These are phyloP conservation scores for Hemicentrotus pulcherrimus DNA, from an alignment of 35 echinoderm and acorn worm genomes.

Conservation along the genomic window DNA sequence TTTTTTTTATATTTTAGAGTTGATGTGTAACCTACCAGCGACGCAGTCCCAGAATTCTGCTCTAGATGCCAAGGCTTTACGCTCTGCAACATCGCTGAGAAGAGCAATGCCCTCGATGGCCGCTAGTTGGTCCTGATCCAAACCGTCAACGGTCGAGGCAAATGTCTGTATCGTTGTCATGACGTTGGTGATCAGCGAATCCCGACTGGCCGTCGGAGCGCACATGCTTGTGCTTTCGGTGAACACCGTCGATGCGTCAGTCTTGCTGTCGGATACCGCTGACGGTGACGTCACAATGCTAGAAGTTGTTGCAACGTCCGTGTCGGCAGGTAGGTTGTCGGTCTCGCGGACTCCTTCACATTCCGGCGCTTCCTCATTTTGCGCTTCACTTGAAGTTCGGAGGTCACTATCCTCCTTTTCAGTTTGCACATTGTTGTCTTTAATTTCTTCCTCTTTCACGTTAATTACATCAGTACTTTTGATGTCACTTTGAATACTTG, in stretches of 20 bases:
- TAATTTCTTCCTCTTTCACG: slow-evolving; percentile 8
- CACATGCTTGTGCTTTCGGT: slow-evolving; percentile 8
- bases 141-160: slow-evolving; percentile 72
- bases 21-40: slow-evolving; percentile 1
- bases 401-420: neutral
- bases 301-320: neutral
- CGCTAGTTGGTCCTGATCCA: slow-evolving; percentile 90
- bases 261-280: neutral
- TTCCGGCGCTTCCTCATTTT: neutral
- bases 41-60: slow-evolving; percentile 46
- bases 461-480: neutral
- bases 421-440: neutral
- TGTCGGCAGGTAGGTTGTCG: neutral
- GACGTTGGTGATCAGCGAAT: slow-evolving; percentile 77
- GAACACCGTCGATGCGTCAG: neutral
- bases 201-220: slow-evolving; percentile 49
- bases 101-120: slow-evolving; percentile 95
- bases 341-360: neutral
- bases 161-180: slow-evolving; percentile 87
- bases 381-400: neutral
- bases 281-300: slow-evolving; percentile 19
- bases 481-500: neutral
- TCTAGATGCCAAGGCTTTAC: slow-evolving; percentile 75
- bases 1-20: neutral
- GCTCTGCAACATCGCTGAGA: slow-evolving; percentile 89